phyloP scores from a whole-genome alignment of 2,888 invertebrate species.

The Ormyrus thymus region DNA sequence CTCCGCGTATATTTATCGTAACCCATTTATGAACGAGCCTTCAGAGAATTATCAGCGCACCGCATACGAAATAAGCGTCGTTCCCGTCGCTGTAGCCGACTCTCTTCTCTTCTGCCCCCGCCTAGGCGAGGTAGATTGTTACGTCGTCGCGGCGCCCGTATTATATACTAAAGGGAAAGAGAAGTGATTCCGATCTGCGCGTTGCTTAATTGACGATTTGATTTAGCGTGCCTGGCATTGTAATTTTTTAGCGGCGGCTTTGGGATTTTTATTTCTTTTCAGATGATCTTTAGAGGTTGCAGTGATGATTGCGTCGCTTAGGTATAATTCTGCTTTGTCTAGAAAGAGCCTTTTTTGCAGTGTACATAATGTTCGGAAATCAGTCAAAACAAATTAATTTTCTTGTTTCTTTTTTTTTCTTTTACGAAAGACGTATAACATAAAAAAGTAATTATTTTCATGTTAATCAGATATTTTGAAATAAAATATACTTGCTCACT shows the following conservation, averaged over 20 bases:
- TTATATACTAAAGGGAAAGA: not conserved
- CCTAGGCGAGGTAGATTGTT: slow-evolving; percentile 17
- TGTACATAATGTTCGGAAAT: no score
- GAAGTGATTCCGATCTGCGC: slow-evolving; percentile 21
- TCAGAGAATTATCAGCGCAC: slow-evolving; percentile 20
- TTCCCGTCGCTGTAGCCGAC: not conserved
- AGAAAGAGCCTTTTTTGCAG: no score
- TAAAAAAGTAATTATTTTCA: no score
- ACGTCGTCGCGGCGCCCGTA: slow-evolving; percentile 18
- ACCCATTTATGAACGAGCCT: slow-evolving; percentile 3
- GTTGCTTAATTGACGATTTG: slow-evolving; percentile 32
- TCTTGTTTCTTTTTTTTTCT: no score
- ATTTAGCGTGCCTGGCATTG: slow-evolving; percentile 29
- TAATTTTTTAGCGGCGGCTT: slow-evolving; percentile 3
- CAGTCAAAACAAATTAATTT: no score
- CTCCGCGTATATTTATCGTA: not conserved
- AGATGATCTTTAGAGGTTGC: not conserved
- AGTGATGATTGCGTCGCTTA: no score
- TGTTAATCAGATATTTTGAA: no score
- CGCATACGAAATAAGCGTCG: slow-evolving; percentile 4
- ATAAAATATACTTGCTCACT: no score
- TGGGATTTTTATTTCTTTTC: not conserved
- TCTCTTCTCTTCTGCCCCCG: not conserved
- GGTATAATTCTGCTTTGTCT: no score
- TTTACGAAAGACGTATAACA: no score